Conservation (phyloP, 2,797 vertebrate genomes). For the Ctenopoma multispine region DNA sequence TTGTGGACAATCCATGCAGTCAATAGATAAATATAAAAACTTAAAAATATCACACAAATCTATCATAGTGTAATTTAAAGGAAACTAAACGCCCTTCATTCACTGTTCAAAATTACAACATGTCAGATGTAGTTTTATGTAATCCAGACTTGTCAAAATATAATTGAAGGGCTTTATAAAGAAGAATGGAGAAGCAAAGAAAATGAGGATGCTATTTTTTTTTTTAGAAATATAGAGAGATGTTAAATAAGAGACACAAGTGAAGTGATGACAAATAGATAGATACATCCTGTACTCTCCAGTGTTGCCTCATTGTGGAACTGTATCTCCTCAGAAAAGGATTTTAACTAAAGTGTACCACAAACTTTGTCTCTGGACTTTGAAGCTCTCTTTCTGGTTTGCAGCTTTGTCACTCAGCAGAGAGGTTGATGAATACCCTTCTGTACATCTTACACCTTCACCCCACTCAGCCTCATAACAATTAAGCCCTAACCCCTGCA, state of each 20-base stretch:
- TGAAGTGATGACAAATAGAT: background rate
- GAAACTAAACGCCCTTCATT: background rate
- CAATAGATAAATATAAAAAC: background rate
- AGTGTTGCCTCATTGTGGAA: background rate
- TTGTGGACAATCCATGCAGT: background rate
- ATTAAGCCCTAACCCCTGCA: conserved; percentile 61
- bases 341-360: conserved; percentile 2
- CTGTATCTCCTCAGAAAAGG: background rate
- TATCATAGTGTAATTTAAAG: background rate
- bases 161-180: conserved; percentile 5
- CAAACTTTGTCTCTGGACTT: conserved; percentile 24
- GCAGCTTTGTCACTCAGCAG: conserved; percentile 24
- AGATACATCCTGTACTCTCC: background rate
- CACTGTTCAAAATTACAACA: conserved; percentile 11
- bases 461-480: conserved; percentile 67
- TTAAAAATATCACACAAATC: background rate
- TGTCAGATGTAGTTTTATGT: conserved; percentile 31
- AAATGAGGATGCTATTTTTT: background rate
- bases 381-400: conserved; percentile 14
- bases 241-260: conserved; percentile 3
- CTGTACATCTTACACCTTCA: conserved; percentile 56
- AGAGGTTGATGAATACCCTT: conserved; percentile 36
- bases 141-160: conserved; percentile 29
- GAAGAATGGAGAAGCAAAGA: conserved; percentile 6
- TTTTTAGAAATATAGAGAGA: background rate